Conservation (phyloP, 2,113 vertebrate genomes). For the Hypanus sabinus region DNA sequence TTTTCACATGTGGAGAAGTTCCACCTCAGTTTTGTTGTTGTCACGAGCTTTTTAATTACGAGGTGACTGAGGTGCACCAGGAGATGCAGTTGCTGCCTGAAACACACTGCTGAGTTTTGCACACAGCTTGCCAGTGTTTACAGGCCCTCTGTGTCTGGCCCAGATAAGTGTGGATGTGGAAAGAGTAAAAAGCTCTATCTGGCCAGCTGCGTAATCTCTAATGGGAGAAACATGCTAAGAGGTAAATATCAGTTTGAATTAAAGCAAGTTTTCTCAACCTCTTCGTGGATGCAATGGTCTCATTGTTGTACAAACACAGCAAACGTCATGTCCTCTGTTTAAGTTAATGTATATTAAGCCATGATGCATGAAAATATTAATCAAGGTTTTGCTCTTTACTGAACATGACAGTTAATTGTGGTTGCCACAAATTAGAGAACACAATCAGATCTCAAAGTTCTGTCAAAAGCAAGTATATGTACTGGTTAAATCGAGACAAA, state of each 20-base stretch:
- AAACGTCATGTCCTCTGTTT: not conserved
- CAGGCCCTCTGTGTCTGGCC: too few relatives aligned
- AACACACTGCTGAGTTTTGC: too few relatives aligned
- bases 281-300: not conserved
- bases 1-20: too few relatives aligned
- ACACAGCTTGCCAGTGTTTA: too few relatives aligned
- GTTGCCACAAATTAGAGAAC: not conserved
- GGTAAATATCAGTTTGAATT: not conserved
- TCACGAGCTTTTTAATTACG: too few relatives aligned
- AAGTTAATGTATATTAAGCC: not conserved
- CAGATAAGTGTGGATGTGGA: too few relatives aligned
- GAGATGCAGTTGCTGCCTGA: too few relatives aligned
- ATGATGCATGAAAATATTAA: not conserved
- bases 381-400: not conserved
- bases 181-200: not conserved
- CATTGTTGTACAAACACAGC: not conserved
- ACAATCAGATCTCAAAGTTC: not conserved
- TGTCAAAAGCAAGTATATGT: too few relatives aligned
- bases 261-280: not conserved
- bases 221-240: not conserved
- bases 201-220: not conserved
- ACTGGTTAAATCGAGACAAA: not conserved
- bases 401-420: not conserved
- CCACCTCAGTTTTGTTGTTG: too few relatives aligned
- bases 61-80: too few relatives aligned